Base-by-base conservation (phyloP, 1,140 invertebrate genomes). In the Subanguina moxae region DNA sequence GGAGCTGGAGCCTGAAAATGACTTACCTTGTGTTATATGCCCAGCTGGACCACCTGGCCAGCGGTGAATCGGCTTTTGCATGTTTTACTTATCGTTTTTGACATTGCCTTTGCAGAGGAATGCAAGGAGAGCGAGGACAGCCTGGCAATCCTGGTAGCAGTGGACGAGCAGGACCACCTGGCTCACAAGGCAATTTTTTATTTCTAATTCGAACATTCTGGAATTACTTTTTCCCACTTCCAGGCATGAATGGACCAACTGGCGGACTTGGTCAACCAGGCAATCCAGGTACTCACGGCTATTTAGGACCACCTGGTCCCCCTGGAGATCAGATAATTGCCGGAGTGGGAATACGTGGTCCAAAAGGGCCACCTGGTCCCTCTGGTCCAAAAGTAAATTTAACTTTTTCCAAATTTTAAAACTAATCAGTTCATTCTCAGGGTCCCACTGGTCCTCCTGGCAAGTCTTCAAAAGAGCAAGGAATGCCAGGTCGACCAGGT, bases 1-100 rank as follows among this genome's bases (percentile, higher is more conserved):
- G 27, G 52, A 78, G 64, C 30, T 77, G 8, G 74, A 76, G 48
- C 66, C 76, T 11, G 63, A 77, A 23, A 62, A 62, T 32, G 76
- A 77, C 48, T n/a, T 77, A n/a, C 77, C 76, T n/a, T 77, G 76
- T 32, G 71, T 79, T 0, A 79, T 77, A 30, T 77, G 76, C 27
- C 77, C 77, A 17, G 75, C 66, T 21, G 76, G 76, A 0, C 76
- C 76, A n/a, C 76, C 76, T 7, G 76, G 76, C 11, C 69, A 70
- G 38, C 56, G 75, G 65, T 72, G 11, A 15, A 52, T 19, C 1
- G 9, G 5, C 17, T 58, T 21, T 30, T 15, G 30, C n/a, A 66
- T 67, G 27, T 17, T 68, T 9, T 7, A n/a, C n/a, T n/a, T n/a
- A n/a, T 43, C 15, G 15, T 42, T 28, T 15, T 23, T 19, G 56